These are phyloP conservation scores for Nymphalis c-album DNA, from an alignment of 2,888 invertebrate species.

Conservation along the genomic window DNA sequence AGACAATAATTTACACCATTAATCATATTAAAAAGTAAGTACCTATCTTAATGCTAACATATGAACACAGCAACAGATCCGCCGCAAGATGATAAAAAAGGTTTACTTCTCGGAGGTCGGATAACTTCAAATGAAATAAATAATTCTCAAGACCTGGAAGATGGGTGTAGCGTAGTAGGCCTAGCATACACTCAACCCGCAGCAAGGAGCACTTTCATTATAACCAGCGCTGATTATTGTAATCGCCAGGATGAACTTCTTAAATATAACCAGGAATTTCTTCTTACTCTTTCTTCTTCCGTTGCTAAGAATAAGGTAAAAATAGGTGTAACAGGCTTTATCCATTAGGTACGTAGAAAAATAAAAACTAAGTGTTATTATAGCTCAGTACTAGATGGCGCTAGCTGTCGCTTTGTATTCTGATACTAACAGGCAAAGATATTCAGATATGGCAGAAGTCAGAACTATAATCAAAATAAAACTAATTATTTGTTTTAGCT, in stretches of 20 bases:
- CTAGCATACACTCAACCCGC: slow-evolving; percentile 49
- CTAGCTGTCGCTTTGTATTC: no score
- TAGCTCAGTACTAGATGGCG: no score
- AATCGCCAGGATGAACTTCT: slow-evolving; percentile 62
- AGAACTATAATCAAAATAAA: no score
- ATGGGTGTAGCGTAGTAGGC: slow-evolving; percentile 62
- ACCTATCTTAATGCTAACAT: background rate
- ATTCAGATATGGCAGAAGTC: no score
- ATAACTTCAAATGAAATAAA: slow-evolving; percentile 65
- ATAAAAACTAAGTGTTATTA: background rate
- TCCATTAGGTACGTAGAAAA: no score
- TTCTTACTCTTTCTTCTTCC: slow-evolving; percentile 64
- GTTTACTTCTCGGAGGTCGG: slow-evolving; percentile 65
- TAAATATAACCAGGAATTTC: slow-evolving; percentile 73
- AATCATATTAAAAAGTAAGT: background rate
- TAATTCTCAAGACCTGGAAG: slow-evolving; percentile 67
- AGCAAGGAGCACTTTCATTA: slow-evolving; percentile 60
- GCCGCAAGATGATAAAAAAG: slow-evolving; percentile 55
- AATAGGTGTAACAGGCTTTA: no score
- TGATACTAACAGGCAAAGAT: no score
- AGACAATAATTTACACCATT: no score
- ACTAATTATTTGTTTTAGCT: no score
- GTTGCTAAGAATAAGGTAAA: slow-evolving; percentile 55
- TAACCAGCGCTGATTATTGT: slow-evolving; percentile 72
- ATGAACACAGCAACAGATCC: slow-evolving; percentile 58